Percentiles rank a stretch among this genome's conserved stretches.
phyloP scores from a whole-genome alignment of 92 coral and sea anemone genomes.

The Zoanthus solanderi region DNA sequence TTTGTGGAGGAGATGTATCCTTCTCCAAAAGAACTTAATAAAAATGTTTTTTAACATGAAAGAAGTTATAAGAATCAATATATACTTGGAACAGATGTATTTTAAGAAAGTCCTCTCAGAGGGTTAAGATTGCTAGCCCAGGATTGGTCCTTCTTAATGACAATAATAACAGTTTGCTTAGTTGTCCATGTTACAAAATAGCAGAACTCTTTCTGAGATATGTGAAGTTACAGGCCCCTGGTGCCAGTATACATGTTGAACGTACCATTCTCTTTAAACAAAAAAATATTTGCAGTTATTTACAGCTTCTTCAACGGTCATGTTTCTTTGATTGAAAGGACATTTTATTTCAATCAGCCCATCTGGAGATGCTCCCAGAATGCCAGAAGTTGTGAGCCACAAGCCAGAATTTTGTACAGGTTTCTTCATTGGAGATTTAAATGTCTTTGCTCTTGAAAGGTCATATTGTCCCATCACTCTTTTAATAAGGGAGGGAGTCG shows the following conservation, averaged over 20 bases:
- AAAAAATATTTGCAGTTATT: slow-evolving; percentile 6
- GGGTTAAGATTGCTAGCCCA: no score
- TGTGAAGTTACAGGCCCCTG: slow-evolving; percentile 1
- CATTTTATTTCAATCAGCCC: slow-evolving; percentile 23
- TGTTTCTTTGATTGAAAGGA: slow-evolving; percentile 30
- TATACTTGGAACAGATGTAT: no score
- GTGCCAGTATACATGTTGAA: slow-evolving; percentile 12
- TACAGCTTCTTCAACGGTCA: slow-evolving; percentile 38
- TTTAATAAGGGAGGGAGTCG: not conserved
- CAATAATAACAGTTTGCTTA: no score
- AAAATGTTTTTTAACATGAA: no score
- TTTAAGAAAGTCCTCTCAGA: no score
- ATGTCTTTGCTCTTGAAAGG: slow-evolving; percentile 38
- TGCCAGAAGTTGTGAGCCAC: slow-evolving; percentile 15
- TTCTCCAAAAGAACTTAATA: no score
- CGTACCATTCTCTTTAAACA: no score
- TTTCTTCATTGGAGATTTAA: not conserved
- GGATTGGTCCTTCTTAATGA: no score
- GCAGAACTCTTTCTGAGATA: not conserved
- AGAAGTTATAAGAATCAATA: no score
- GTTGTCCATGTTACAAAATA: slow-evolving; percentile 13
- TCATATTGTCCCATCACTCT: slow-evolving; percentile 41
- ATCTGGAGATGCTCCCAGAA: slow-evolving; percentile 4
- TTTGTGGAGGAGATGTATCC: not conserved
- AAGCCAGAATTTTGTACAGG: slow-evolving; percentile 20